Conservation (phyloP, 2,888 invertebrate genomes). For the Lepidocyrtoides sp. region DNA sequence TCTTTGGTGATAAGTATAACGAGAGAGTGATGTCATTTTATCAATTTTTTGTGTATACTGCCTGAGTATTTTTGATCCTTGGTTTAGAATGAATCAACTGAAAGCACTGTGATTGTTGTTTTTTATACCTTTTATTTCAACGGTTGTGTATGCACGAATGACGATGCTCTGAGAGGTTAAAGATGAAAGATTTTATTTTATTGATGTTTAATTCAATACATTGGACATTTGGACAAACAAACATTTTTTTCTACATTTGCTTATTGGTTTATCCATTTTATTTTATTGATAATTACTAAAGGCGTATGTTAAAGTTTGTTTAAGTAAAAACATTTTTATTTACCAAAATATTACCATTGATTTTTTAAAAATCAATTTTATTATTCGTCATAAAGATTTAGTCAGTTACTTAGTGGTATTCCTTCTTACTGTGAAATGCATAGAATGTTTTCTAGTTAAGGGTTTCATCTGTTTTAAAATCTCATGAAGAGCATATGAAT, state of each 20-base stretch:
- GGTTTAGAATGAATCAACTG: neutral
- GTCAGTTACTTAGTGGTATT: too few relatives aligned
- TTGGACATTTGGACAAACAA: too few relatives aligned
- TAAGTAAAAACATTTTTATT: too few relatives aligned
- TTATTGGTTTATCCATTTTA: neutral
- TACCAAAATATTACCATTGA: too few relatives aligned
- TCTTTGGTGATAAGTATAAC: neutral
- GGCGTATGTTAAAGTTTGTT: too few relatives aligned
- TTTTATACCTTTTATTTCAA: slow-evolving; percentile 30
- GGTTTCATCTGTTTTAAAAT: too few relatives aligned
- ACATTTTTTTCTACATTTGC: too few relatives aligned
- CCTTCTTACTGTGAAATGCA: too few relatives aligned
- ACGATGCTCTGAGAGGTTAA: slow-evolving; percentile 13
- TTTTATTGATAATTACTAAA: neutral
- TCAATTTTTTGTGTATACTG: neutral
- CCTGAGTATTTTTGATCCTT: neutral
- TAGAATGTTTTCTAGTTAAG: too few relatives aligned
- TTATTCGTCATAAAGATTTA: too few relatives aligned
- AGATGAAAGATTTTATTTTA: slow-evolving; percentile 31
- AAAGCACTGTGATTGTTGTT: neutral
- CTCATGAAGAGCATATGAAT: too few relatives aligned
- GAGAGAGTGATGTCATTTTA: slow-evolving; percentile 9
- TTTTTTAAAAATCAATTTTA: too few relatives aligned
- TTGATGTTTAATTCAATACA: neutral
- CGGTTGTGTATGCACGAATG: neutral